phyloP scores from a whole-genome alignment of 2,888 invertebrate genomes.

The Drosophila meridionalis region DNA sequence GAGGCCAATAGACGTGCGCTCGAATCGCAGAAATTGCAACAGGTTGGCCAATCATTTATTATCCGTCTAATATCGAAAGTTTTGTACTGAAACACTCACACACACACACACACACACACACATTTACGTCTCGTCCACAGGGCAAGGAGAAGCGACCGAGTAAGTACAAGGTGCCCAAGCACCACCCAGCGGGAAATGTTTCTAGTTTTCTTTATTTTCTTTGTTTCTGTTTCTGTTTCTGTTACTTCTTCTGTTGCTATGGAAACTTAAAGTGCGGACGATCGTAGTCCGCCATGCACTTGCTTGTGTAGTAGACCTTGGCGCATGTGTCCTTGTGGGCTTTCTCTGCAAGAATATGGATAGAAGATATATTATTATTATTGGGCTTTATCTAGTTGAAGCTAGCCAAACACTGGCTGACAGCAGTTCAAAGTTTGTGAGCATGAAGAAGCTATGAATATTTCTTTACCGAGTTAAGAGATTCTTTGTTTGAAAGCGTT shows the following conservation, averaged over 20 bases:
- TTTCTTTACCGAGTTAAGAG: not conserved
- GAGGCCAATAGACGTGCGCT: slow-evolving; percentile 86
- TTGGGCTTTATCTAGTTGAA: not conserved
- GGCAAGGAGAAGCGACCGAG: slow-evolving; percentile 82
- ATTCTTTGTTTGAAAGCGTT: not conserved
- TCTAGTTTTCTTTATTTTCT: slow-evolving; percentile 1
- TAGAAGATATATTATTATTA: not conserved
- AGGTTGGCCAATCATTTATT: slow-evolving; percentile 73
- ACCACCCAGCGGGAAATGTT: not conserved
- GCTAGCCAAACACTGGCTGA: not conserved
- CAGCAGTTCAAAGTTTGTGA: not conserved
- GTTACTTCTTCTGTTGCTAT: slow-evolving; percentile 42
- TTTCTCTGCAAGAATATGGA: slow-evolving; percentile 68
- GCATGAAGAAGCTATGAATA: not conserved
- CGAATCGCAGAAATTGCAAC: slow-evolving; percentile 86
- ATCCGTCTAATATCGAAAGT: slow-evolving; percentile 17
- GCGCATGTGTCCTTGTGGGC: slow-evolving; percentile 81
- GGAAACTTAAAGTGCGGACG: slow-evolving; percentile 81
- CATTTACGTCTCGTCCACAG: slow-evolving; percentile 47
- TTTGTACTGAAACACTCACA: slow-evolving; percentile 7
- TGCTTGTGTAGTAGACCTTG: slow-evolving; percentile 76
- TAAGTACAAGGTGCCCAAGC: slow-evolving; percentile 61
- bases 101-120: not conserved
- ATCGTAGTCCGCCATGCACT: slow-evolving; percentile 80
- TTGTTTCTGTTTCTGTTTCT: not conserved